Percentiles rank a stretch among this genome's conserved stretches.
Conservation (phyloP, 1,140 invertebrate species). For the Zaprionus lachaisei region DNA sequence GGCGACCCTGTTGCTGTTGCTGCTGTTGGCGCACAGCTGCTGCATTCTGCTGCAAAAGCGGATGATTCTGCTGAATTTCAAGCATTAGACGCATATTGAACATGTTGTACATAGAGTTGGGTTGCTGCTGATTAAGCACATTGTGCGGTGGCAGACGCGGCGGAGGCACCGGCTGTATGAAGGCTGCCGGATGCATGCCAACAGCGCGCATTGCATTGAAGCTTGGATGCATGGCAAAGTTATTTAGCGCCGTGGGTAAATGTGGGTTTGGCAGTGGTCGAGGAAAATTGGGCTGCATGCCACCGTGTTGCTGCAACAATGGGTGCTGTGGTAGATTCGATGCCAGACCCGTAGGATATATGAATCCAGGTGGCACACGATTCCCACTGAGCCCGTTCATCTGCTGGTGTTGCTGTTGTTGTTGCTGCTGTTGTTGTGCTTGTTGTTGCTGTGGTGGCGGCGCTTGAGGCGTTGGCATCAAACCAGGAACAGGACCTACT, state of each 20-base stretch:
- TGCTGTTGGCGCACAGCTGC: conserved; percentile 66
- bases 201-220: conserved; percentile 83
- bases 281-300: conserved; percentile 71
- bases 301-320: conserved; percentile 69
- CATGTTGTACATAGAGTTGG: conserved; percentile 81
- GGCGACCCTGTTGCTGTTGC: conserved; percentile 41
- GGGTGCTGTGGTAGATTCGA: conserved; percentile 66
- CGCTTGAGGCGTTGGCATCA: conserved; percentile 63
- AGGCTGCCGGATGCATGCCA: conserved; percentile 80
- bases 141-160: conserved; percentile 69
- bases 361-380: conserved; percentile 70
- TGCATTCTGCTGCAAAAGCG: conserved; percentile 84
- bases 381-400: conserved; percentile 63
- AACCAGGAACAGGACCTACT: conserved; percentile 62
- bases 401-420: conserved; percentile 46
- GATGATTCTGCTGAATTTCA: conserved; percentile 87
- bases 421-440: conserved; percentile 45
- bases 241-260: conserved; percentile 80
- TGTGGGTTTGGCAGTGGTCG: conserved; percentile 83
- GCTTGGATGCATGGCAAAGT: conserved; percentile 84
- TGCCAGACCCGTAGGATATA: conserved; percentile 59
- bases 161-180: conserved; percentile 83
- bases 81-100: conserved; percentile 85
- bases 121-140: conserved; percentile 62
- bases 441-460: conserved; percentile 46